Evolutionary conservation across 2,113 vertebrate genomes (phyloP).

Genomic region (Theristicus caerulescens): DNA sequence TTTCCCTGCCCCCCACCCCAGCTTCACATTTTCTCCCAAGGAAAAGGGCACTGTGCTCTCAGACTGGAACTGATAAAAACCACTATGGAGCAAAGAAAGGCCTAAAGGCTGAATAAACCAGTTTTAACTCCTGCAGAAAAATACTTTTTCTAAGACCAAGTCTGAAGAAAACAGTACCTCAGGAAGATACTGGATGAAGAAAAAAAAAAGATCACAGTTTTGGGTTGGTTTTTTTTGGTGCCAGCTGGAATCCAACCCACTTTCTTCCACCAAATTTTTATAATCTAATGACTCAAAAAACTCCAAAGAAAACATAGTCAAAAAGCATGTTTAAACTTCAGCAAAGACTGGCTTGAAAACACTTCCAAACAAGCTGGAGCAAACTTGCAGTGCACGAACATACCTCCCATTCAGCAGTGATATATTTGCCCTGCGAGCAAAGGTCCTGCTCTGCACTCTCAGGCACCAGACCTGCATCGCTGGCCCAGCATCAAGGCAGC

Average conservation of each 20-base stretch:
- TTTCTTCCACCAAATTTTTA: not conserved
- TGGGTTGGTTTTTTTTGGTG: accelerated
- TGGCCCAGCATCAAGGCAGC: not conserved
- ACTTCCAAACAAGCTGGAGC: not conserved
- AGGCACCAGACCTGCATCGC: not conserved
- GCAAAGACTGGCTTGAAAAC: not conserved
- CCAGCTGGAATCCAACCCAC: not conserved
- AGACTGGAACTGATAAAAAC: not conserved
- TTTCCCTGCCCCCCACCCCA: not conserved
- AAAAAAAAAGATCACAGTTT: not conserved
- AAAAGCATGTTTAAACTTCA: not conserved
- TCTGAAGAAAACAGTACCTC: not conserved
- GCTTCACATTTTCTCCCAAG: not conserved
- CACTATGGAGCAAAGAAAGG: not conserved
- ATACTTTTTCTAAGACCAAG: not conserved
- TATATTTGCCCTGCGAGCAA: not conserved
- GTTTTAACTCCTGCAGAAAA: not conserved
- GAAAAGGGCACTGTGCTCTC: conserved; percentile 5
- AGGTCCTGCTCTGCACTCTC: not conserved
- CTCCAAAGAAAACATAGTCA: not conserved
- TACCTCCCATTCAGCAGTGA: not conserved
- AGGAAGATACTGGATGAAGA: not conserved
- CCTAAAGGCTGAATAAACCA: not conserved
- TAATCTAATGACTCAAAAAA: not conserved
- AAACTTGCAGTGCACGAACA: not conserved